Base-by-base conservation (phyloP, 2,113 vertebrate species). In the Petaurus breviceps region DNA sequence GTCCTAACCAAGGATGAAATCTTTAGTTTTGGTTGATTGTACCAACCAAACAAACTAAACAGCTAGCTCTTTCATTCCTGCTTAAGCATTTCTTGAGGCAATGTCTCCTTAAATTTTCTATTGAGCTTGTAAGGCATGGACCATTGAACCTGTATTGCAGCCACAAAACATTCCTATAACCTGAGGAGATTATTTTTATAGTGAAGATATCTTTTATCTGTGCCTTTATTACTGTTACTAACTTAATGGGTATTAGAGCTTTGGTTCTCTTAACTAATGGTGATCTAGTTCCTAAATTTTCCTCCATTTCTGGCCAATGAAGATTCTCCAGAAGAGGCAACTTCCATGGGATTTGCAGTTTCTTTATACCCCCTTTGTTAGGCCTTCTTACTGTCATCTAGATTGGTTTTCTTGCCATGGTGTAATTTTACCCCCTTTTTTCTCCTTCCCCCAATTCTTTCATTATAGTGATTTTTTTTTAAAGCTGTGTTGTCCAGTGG, bases 281-380 rank as follows among this genome's bases (percentile, higher is more conserved):
- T 11, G 31, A 91, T 10, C 26, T 68, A 55, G 43, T 94, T 92
- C 4, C 93, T 94, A 84, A 92, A 90, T 61, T 92, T 28, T 93
- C 52, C 54, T 6, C 50, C 92, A 37, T 68, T 92, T 54, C 9
- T 57, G 1, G 49, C 57, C 77, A 11, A 25, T 55, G 92, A 93
- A 96, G 26, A 43, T 53, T 97, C 26, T 96, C 37, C 94, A 53
- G 90, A 91, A 92, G 95, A 57, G 0, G 14, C n/a, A 94, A 51
- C 52, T 91, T 50, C 89, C 84, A 92, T 46, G 54, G 90, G 23
- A 91, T 26, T 0, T 51, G 31, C 51, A 90, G 68, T 90, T 54
- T 91, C 51, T 97, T 84, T 94, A 53, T 93, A 92, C 90, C 28
- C 52, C 3, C 0, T 26, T 37, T 47, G 95, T n/a, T 37, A 94